A percentile compares a stretch with the other conserved stretches of the same genome.
Conservation (phyloP, 2,113 vertebrate genomes). For the Meles meles region DNA sequence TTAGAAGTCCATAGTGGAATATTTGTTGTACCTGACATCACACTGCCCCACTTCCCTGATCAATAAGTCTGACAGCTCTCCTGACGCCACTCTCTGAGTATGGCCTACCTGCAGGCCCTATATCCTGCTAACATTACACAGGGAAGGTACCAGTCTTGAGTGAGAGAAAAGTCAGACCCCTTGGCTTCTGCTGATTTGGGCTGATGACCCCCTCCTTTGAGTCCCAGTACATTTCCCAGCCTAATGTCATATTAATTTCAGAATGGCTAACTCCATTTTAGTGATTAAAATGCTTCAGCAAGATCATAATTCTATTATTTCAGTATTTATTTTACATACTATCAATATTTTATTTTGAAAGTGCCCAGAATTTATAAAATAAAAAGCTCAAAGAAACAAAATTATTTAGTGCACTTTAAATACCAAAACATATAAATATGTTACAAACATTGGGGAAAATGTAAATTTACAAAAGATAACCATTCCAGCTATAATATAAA, state of each 20-base stretch:
- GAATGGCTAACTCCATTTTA: not conserved
- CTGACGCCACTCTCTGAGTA: not conserved
- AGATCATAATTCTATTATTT: not conserved
- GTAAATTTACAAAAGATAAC: not conserved
- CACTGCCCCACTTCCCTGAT: not conserved
- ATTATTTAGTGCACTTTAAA: not conserved
- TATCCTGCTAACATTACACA: not conserved
- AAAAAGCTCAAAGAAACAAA: slow-evolving; percentile 5
- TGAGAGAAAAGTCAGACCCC: not conserved
- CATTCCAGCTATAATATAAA: not conserved
- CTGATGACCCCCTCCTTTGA: not conserved
- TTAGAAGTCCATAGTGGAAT: not conserved
- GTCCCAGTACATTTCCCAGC: not conserved
- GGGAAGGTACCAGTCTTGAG: not conserved
- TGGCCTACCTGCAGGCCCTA: not conserved
- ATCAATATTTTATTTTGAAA: slow-evolving; percentile 30
- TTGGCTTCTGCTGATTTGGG: not conserved
- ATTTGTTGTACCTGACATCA: not conserved
- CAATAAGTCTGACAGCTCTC: not conserved
- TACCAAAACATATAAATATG: not conserved
- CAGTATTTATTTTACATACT: not conserved
- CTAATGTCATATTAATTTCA: not conserved
- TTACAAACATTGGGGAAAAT: not conserved
- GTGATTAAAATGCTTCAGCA: not conserved
- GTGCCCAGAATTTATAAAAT: slow-evolving; percentile 12